Evolutionary conservation across 2,113 vertebrate genomes (phyloP).

Genomic region (Marmota flaviventris): DNA sequence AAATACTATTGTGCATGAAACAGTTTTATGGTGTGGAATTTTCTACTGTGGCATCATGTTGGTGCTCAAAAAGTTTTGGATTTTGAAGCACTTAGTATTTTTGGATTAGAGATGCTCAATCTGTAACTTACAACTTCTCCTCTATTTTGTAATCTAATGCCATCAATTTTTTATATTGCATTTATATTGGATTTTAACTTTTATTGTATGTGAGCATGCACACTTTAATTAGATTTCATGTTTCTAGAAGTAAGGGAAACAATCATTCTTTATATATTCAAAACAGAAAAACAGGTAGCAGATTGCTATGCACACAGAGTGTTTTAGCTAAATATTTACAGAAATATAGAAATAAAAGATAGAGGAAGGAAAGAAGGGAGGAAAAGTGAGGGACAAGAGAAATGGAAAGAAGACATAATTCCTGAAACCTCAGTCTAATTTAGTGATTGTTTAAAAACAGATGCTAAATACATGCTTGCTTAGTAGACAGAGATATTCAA

Average conservation of each 20-base stretch:
- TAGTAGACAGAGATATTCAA: not conserved
- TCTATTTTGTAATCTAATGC: constrained; percentile 1
- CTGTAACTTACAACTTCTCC: not conserved
- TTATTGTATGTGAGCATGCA: not conserved
- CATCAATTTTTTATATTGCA: not conserved
- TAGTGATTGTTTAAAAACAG: not conserved
- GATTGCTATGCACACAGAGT: not conserved
- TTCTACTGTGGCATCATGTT: not conserved
- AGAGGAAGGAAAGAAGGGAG: not conserved
- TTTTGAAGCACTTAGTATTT: not conserved
- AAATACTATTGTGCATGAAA: not conserved
- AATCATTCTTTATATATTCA: not conserved
- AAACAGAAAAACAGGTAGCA: not conserved
- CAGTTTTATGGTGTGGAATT: not conserved
- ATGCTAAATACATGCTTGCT: not conserved
- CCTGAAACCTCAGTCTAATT: not conserved
- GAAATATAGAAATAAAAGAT: not conserved
- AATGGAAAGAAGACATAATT: not conserved
- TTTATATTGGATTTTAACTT: not conserved
- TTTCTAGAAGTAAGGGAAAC: not conserved
- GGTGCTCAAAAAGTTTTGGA: not conserved
- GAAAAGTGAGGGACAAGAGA: not conserved
- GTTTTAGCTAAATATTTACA: not conserved
- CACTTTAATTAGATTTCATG: not conserved
- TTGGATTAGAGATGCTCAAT: not conserved